Percentiles rank a stretch among this genome's conserved stretches.
Evolutionary conservation across 2,113 vertebrate genomes (phyloP).

Genomic region (Plectropomus leopardus): DNA sequence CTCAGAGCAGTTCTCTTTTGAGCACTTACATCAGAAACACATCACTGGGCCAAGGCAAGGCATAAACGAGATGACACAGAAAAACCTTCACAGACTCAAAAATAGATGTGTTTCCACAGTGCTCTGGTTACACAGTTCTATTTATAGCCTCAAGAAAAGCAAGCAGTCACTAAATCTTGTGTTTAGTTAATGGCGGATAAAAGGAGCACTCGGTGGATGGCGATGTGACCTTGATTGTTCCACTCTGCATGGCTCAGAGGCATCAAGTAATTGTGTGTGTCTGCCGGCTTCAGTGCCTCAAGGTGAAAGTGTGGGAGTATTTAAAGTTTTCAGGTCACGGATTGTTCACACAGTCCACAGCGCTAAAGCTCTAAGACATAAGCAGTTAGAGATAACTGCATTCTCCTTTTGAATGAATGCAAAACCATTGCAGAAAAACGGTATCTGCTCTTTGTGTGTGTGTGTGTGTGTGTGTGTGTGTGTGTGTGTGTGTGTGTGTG

Average conservation of each 20-base stretch:
- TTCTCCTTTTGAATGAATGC: conserved; percentile 55
- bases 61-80: conserved; percentile 3
- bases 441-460: conserved; percentile 7
- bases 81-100: conserved; percentile 44
- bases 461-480: conserved; percentile 16
- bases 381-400: conserved; percentile 4
- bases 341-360: conserved; percentile 6
- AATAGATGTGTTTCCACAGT: conserved; percentile 52
- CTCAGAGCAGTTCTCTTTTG: conserved; percentile 22
- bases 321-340: conserved; percentile 18
- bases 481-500: conserved; percentile 11
- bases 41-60: conserved; percentile 29
- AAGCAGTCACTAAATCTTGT: conserved; percentile 30
- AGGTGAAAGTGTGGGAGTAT: conserved; percentile 58
- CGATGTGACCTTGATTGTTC: conserved; percentile 54
- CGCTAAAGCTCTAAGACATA: conserved; percentile 10
- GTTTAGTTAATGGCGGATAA: conserved; percentile 37
- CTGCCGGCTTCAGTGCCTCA: conserved; percentile 39
- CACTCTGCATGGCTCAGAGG: neutral
- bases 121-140: conserved; percentile 43
- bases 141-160: conserved; percentile 60
- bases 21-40: conserved; percentile 37
- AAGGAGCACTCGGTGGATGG: conserved; percentile 9
- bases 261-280: conserved; percentile 39
- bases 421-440: conserved; percentile 21